phyloP scores from a whole-genome alignment of 2,113 vertebrate genomes.

The Galeopterus variegatus region DNA sequence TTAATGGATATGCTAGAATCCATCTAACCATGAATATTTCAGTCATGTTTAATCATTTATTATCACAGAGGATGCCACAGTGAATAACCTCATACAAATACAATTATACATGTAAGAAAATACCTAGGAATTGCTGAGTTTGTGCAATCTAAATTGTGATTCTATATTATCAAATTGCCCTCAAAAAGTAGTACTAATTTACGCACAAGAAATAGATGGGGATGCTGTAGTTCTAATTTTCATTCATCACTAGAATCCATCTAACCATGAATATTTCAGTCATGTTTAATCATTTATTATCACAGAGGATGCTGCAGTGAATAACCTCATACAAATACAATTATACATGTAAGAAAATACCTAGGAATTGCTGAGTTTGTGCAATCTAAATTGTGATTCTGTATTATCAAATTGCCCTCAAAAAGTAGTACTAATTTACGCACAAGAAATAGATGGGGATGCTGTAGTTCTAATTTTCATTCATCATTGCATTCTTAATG shows the following conservation, averaged over 20 bases:
- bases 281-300: not conserved
- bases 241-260: not conserved
- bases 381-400: not conserved
- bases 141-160: not conserved
- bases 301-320: not conserved
- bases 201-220: not conserved
- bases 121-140: not conserved
- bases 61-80: not conserved
- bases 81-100: not conserved
- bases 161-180: no score
- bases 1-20: not conserved
- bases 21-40: not conserved
- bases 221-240: not conserved
- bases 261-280: not conserved
- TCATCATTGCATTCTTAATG: not conserved
- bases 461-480: not conserved
- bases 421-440: no score
- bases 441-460: not conserved
- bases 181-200: no score
- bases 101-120: not conserved
- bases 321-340: not conserved
- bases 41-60: not conserved
- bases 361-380: not conserved
- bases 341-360: not conserved
- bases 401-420: no score